A percentile compares a stretch with the other conserved stretches of the same genome.
Evolutionary conservation across 2,888 invertebrate species (phyloP).

Genomic region (Lepetodrilus schrolli): DNA sequence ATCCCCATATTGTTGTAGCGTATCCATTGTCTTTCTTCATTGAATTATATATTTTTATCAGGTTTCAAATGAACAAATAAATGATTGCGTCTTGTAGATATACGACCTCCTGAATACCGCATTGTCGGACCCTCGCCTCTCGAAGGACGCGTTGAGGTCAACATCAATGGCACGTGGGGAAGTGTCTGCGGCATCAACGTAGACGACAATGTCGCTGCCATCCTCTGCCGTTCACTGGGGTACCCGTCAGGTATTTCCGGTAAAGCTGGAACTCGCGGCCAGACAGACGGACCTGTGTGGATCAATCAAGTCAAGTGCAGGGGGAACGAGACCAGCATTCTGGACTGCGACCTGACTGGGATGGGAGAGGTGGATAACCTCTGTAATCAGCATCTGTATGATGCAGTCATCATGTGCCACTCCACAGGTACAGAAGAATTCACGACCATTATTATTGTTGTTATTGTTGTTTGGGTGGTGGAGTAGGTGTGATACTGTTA

Average conservation of each 20-base stretch:
- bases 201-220: slow-evolving; percentile 52
- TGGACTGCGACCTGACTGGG: slow-evolving; percentile 51
- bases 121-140: background rate
- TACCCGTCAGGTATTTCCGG: slow-evolving; percentile 51
- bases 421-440: slow-evolving; percentile 51
- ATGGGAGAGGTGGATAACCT: slow-evolving; percentile 40
- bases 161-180: slow-evolving; percentile 84
- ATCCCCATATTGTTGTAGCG: too few relatives aligned
- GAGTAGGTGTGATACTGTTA: too few relatives aligned
- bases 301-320: slow-evolving; percentile 76
- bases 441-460: background rate
- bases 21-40: background rate
- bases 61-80: background rate
- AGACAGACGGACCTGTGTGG: slow-evolving; percentile 57
- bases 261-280: background rate
- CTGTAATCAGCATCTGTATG: slow-evolving; percentile 46
- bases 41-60: background rate
- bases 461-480: too few relatives aligned
- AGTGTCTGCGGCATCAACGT: slow-evolving; percentile 81
- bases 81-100: background rate
- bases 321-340: slow-evolving; percentile 51
- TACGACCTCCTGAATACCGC: background rate
- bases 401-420: slow-evolving; percentile 57
- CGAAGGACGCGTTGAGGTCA: slow-evolving; percentile 82
- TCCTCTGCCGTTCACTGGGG: slow-evolving; percentile 59